Base-by-base conservation (phyloP, 2,888 invertebrate species). In the Harpagoxenus sublaevis region DNA sequence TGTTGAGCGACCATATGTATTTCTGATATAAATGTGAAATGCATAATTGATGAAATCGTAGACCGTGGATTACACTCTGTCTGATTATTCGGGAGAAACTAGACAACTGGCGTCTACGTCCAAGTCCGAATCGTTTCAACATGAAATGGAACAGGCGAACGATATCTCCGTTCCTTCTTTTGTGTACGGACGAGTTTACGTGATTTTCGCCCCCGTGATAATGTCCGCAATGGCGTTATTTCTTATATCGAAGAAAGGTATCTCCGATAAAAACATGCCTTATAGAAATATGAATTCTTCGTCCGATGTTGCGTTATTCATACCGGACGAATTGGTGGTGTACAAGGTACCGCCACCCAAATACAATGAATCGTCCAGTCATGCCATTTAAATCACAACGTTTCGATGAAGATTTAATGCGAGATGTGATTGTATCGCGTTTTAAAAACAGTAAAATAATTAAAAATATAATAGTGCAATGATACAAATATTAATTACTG, bases 21-120 rank as follows among this genome's bases (percentile, higher is more conserved):
- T 55, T 77, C 23, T 60, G 12, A 68, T n/a, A 45, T 31, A 55
- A 71, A 57, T 57, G 10, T 35, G 1, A 66, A 18, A 57, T 57
- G 23, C 68, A 53, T 53, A 65, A 78, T 35, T 65, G 23, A 63
- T 73, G 39, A 73, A 83, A 83, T 77, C 66, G 12, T 87, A 94
- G 94, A 92, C 91, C 0, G 87, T 92, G 79, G 94, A 94, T 86
- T 94, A 94, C 65, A 92, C 92, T 53, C 88, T 92, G 74, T 91
- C 94, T 2, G 94, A 94, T 75, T 94, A 94, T 63, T 91, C 93
- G 51, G 91, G 90, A 42, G 94, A 94, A 85, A 85, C 83, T 45
- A 94, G 93, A 45, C 93, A 92, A 89, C 89, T 91, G 8, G 85
- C 87, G 77, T 91, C 92, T 42, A 78, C 90, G 42, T 91, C 92